Evolutionary conservation across 2,888 invertebrate species (phyloP).

Genomic region (Aethes cnicana): DNA sequence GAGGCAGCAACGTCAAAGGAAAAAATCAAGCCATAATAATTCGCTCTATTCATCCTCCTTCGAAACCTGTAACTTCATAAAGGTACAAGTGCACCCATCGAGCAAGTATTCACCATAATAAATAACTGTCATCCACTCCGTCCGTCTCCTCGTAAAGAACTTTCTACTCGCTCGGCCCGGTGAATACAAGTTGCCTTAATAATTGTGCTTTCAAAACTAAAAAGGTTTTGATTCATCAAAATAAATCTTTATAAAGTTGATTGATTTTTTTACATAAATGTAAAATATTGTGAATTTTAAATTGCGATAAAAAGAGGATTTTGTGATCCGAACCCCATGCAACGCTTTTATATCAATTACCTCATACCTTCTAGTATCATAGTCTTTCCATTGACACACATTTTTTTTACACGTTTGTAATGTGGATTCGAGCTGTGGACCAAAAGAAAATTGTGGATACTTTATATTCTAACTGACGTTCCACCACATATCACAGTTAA

Average conservation of each 20-base stretch:
- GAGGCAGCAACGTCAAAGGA: constrained; percentile 26
- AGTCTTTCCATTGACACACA: no score
- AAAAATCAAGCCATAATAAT: constrained; percentile 23
- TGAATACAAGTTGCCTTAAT: constrained; percentile 37
- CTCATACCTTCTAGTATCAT: no score
- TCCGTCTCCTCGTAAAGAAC: constrained; percentile 52
- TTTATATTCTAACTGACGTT: no score
- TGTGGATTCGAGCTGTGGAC: no score
- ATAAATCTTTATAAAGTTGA: constrained; percentile 29
- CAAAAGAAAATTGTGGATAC: no score
- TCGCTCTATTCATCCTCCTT: constrained; percentile 29
- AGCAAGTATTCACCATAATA: constrained; percentile 42
- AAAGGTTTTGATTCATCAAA: constrained; percentile 30
- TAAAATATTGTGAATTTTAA: no score
- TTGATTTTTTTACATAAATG: no score
- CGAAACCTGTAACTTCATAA: constrained; percentile 28
- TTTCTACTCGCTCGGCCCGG: constrained; percentile 52
- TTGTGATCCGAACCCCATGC: no score
- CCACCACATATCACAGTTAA: no score
- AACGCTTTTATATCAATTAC: no score
- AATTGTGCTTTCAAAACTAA: constrained; percentile 44
- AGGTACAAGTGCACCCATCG: constrained; percentile 34
- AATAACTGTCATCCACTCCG: constrained; percentile 52
- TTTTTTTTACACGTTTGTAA: no score
- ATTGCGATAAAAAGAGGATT: no score